Conservation (phyloP, 2,113 vertebrate species). For the Plecotus auritus region DNA sequence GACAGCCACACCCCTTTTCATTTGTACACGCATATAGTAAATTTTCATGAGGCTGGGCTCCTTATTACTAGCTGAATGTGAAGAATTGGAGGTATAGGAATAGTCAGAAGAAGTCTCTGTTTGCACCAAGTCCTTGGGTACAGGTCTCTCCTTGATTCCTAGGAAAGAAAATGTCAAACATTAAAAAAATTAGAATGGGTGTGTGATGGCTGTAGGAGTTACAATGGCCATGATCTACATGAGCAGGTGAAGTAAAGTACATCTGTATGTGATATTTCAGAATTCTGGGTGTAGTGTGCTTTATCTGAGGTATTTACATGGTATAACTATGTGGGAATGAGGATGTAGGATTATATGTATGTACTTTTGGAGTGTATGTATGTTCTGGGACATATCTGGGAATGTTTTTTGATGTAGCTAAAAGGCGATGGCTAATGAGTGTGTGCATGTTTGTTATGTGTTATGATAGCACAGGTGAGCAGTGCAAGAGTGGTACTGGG, state of each 20-base stretch:
- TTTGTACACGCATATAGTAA: not conserved
- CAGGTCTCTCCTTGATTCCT: not conserved
- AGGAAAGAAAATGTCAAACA: not conserved
- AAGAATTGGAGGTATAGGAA: not conserved
- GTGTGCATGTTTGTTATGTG: not conserved
- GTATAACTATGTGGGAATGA: not conserved
- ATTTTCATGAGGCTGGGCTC: not conserved
- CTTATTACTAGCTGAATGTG: too few species aligned
- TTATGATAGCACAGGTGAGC: not conserved
- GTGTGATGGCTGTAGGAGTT: not conserved
- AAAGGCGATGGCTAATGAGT: not conserved
- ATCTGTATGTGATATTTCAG: not conserved
- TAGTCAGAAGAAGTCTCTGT: accelerated
- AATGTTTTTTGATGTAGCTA: not conserved
- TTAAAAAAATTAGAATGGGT: not conserved
- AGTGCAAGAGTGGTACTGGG: accelerated
- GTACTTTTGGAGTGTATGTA: not conserved
- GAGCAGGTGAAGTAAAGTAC: accelerated
- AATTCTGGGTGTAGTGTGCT: not conserved
- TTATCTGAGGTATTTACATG: not conserved
- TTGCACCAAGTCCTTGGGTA: not conserved
- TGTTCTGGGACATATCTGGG: not conserved
- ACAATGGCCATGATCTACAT: too few species aligned
- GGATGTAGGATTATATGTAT: not conserved
- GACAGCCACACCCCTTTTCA: not conserved